phyloP scores from a whole-genome alignment of 2,797 vertebrate genomes.

The Pristis pectinata region DNA sequence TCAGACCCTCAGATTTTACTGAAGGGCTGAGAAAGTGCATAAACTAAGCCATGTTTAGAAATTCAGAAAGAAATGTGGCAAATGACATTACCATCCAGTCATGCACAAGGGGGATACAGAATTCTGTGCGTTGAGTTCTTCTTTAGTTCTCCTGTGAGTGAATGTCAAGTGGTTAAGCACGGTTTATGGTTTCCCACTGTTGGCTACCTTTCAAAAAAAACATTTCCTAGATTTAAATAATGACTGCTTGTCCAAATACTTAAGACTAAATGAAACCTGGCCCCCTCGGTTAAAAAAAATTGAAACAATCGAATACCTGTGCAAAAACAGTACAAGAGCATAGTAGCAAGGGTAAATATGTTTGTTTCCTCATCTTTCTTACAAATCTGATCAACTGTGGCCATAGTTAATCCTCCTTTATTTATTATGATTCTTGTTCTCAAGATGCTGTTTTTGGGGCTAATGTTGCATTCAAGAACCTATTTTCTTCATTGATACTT shows the following conservation, averaged over 20 bases:
- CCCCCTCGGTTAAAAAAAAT: background rate
- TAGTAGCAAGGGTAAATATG: background rate
- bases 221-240: background rate
- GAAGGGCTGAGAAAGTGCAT: background rate
- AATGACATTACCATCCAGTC: background rate
- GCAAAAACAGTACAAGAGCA: background rate
- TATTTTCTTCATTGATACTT: background rate
- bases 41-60: background rate
- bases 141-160: background rate
- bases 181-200: background rate
- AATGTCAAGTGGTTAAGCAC: background rate
- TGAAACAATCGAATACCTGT: background rate
- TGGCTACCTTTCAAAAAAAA: background rate
- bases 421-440: background rate
- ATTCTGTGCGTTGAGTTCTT: background rate
- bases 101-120: background rate
- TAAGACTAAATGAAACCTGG: background rate
- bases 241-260: background rate
- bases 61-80: background rate
- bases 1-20: background rate
- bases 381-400: background rate
- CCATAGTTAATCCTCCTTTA: background rate
- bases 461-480: background rate
- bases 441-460: background rate
- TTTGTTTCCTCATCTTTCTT: background rate